Evolutionary conservation across 2,113 vertebrate genomes (phyloP).

Genomic region (Isurus oxyrinchus): DNA sequence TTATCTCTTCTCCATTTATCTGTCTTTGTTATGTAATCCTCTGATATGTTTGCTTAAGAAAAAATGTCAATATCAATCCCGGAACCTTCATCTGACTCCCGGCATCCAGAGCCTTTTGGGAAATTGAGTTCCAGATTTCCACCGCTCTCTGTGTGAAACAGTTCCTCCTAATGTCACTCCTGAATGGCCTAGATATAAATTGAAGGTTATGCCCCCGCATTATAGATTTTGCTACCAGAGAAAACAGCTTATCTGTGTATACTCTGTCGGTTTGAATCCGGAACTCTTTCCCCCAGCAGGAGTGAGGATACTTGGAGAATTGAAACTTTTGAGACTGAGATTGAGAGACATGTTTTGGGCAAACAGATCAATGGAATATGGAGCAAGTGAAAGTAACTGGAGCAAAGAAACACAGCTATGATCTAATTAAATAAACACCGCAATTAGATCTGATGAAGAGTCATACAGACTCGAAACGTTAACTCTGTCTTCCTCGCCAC

Average conservation of each 20-base stretch:
- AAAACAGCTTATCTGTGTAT: background rate
- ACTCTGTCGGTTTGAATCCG: background rate
- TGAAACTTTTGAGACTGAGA: no score
- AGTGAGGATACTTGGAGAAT: no score
- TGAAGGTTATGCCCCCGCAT: background rate
- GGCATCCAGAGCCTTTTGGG: background rate
- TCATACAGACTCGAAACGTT: no score
- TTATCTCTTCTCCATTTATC: background rate
- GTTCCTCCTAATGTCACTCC: background rate
- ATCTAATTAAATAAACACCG: background rate
- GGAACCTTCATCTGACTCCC: background rate
- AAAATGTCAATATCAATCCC: no score
- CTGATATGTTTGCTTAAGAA: no score
- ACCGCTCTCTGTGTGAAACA: background rate
- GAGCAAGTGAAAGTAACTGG: no score
- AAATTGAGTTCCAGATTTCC: background rate
- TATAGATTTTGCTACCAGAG: background rate
- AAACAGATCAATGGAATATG: no score
- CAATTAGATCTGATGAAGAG: no score
- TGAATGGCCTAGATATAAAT: background rate
- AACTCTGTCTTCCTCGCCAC: no score
- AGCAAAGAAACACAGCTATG: no score
- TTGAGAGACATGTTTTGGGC: no score
- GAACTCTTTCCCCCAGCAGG: no score
- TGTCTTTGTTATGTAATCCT: background rate